Conservation (phyloP, 2,797 vertebrate species). For the Crenuchus spilurus region DNA sequence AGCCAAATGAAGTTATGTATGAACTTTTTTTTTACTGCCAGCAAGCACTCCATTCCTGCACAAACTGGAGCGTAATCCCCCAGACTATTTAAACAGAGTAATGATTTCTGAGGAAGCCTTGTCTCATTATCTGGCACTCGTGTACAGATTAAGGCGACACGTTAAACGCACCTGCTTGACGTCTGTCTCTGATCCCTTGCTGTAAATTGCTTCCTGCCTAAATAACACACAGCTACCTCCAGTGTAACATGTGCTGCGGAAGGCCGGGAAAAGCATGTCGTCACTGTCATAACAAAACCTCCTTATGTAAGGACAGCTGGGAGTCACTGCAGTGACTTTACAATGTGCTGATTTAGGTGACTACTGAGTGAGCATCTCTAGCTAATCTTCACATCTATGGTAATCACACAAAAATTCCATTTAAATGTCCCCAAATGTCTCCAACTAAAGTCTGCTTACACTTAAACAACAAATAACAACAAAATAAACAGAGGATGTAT, state of each 20-base stretch:
- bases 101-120: constrained; percentile 20
- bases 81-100: constrained; percentile 19
- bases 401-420: too few species aligned
- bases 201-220: constrained; percentile 9
- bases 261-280: background rate
- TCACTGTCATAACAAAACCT: background rate
- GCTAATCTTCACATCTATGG: too few species aligned
- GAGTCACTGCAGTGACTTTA: too few species aligned
- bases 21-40: constrained; percentile 12
- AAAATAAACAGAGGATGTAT: too few species aligned
- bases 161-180: constrained; percentile 20
- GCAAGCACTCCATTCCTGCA: constrained; percentile 18
- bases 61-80: constrained; percentile 33
- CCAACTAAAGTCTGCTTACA: too few species aligned
- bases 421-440: too few species aligned
- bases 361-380: too few species aligned
- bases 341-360: too few species aligned
- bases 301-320: background rate
- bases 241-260: background rate
- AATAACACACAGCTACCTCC: constrained; percentile 6
- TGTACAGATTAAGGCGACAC: constrained; percentile 47
- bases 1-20: constrained; percentile 20
- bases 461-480: too few species aligned
- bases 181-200: constrained; percentile 7
- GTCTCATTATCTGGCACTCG: constrained; percentile 41